Conservation (phyloP, 2,888 invertebrate species). For the Drosophila aldrichi region DNA sequence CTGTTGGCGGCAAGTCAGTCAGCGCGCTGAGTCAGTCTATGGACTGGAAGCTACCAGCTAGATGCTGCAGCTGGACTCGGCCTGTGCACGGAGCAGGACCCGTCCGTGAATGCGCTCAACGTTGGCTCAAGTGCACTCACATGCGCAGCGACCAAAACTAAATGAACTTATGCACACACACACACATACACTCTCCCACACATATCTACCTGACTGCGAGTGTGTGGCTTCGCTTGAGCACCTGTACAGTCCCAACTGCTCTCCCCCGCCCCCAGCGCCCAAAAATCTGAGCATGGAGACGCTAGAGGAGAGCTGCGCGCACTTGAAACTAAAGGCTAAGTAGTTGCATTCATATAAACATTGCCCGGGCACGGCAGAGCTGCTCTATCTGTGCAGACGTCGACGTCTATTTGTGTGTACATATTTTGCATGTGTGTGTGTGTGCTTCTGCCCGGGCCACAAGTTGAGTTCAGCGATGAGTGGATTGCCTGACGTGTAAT, state of each 20-base stretch:
- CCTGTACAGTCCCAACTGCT: slow-evolving; percentile 50
- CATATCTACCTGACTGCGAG: slow-evolving; percentile 29
- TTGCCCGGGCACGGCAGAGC: slow-evolving; percentile 35
- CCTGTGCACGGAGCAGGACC: neutral
- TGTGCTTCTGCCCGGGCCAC: slow-evolving; percentile 22
- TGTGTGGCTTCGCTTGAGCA: slow-evolving; percentile 68
- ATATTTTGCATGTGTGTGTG: slow-evolving; percentile 24
- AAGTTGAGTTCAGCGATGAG: slow-evolving; percentile 30
- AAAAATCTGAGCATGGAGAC: slow-evolving; percentile 16
- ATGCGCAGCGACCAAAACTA: slow-evolving; percentile 72
- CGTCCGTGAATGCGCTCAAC: slow-evolving; percentile 42
- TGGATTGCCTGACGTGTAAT: slow-evolving; percentile 70
- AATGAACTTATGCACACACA: slow-evolving; percentile 63
- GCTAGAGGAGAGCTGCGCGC: slow-evolving; percentile 45
- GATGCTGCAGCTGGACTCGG: slow-evolving; percentile 10
- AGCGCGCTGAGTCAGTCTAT: slow-evolving; percentile 26
- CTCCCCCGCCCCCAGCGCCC: neutral
- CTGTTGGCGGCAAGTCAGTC: slow-evolving; percentile 57
- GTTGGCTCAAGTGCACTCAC: slow-evolving; percentile 72
- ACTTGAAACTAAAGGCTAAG: slow-evolving; percentile 79
- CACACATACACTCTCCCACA: neutral
- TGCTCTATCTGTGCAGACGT: slow-evolving; percentile 34
- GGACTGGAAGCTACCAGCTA: slow-evolving; percentile 29
- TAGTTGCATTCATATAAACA: slow-evolving; percentile 76
- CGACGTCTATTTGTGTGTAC: slow-evolving; percentile 18